Evolutionary conservation across 1,140 invertebrate species (phyloP), one percentile per base, ranked within the genome.

Genomic region (Acromyrmex charruanus): DNA sequence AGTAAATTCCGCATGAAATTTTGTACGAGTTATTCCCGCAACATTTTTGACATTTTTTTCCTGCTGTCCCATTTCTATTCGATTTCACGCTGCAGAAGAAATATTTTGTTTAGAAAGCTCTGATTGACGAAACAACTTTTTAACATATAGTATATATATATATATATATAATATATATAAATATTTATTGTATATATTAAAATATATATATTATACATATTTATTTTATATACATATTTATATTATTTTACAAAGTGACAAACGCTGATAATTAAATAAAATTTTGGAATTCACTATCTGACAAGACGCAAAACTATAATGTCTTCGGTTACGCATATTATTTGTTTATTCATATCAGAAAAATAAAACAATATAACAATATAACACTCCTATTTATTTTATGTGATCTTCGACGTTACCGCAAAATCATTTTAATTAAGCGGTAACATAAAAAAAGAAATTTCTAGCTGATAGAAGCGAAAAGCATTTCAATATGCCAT

Each of bases 1-100:
- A 58, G 44, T 79, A 53, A 44, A 65, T 55, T 28, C 28, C 61
- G 31, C n/a, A 44, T 85, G 31, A 55, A 85, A 84, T 75, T 61
- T 84, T 12, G 25, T 39, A 18, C 72, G 44, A 65, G 58, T 51
- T 63, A 25, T 31, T 71, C 21, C 14, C 79, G 66, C 21, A 66
- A 74, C 18, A 39, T 25, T 58, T 49, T 74, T 58, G 53, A 59
- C 39, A 21, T 53, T 61, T 49, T 35, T 35, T 35, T 35, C 16
- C 35, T n/a, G n/a, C 10, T n/a, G 51, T 25, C 9, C 44, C 25
- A 21, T 63, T 74, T 59, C 14, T 6, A 61, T 61, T 49, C 21
- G 69, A 35, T 31, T 28, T n/a, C 51, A 58, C 21, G 35, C 12
- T 58, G 35, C 25, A 14, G 18, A 14, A 9, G 9, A 61, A 51